Conservation (phyloP, 2,888 invertebrate species). For the Allolobophora icterica region DNA sequence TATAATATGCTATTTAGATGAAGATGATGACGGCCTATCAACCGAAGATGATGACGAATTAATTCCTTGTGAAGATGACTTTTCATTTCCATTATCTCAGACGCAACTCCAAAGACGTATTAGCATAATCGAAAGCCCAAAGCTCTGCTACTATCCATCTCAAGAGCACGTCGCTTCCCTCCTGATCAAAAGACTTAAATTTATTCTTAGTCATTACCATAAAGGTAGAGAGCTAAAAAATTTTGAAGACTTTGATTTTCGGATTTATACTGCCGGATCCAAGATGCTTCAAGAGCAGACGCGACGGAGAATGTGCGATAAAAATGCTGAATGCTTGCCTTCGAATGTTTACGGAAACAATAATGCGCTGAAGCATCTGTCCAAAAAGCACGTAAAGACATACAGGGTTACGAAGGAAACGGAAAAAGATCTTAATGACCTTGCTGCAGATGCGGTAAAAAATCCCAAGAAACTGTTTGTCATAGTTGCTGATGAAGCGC, state of each 20-base stretch:
- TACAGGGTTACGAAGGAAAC: background rate
- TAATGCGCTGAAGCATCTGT: background rate
- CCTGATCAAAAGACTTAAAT: background rate
- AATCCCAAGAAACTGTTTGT: background rate
- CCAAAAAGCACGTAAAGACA: background rate
- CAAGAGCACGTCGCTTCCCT: background rate
- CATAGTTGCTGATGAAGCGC: background rate
- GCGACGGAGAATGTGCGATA: background rate
- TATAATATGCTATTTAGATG: background rate
- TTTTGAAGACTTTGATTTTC: slow-evolving; percentile 19
- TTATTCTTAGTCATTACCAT: background rate
- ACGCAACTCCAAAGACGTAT: background rate
- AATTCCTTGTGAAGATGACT: background rate
- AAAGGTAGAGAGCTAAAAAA: background rate
- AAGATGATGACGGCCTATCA: background rate
- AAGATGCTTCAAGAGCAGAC: slow-evolving; percentile 14
- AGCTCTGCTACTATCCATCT: background rate
- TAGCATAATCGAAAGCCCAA: background rate
- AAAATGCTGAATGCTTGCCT: background rate
- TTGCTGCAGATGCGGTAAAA: background rate
- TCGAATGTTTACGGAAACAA: background rate
- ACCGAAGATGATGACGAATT: background rate
- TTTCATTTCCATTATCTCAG: background rate
- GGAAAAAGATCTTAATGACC: background rate
- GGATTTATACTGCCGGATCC: slow-evolving; percentile 14